Evolutionary conservation across 1,140 invertebrate species (phyloP).

Genomic region (Schlechtendalia chinensis): DNA sequence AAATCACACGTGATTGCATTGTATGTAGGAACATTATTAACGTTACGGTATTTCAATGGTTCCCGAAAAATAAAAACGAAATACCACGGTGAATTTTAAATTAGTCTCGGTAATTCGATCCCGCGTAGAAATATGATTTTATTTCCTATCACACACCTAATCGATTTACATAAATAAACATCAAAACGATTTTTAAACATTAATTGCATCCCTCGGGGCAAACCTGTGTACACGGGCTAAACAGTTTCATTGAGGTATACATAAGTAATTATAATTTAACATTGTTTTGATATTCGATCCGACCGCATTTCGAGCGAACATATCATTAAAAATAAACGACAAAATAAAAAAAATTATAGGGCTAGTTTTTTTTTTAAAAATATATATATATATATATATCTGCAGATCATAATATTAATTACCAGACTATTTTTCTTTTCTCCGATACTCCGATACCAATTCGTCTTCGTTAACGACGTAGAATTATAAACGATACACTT

Average conservation of each 20-base stretch:
- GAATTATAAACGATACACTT: no score
- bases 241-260: background rate
- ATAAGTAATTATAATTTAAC: background rate
- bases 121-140: background rate
- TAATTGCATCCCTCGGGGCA: background rate
- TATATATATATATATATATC: no score
- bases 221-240: background rate
- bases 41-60: no score
- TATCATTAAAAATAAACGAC: no score
- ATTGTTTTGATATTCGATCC: no score
- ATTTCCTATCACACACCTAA: background rate
- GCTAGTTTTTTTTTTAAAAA: background rate
- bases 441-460: no score
- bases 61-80: background rate
- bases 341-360: background rate
- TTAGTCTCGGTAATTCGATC: background rate
- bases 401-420: no score
- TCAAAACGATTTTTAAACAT: background rate
- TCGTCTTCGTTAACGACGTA: no score
- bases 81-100: background rate
- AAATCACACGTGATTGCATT: background rate
- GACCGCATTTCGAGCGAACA: no score
- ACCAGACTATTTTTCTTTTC: no score
- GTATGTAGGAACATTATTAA: background rate
- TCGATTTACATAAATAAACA: slow-evolving; percentile 1